Evolutionary conservation across 2,113 vertebrate species (phyloP).

Genomic region (Cephalopholis sonnerati): DNA sequence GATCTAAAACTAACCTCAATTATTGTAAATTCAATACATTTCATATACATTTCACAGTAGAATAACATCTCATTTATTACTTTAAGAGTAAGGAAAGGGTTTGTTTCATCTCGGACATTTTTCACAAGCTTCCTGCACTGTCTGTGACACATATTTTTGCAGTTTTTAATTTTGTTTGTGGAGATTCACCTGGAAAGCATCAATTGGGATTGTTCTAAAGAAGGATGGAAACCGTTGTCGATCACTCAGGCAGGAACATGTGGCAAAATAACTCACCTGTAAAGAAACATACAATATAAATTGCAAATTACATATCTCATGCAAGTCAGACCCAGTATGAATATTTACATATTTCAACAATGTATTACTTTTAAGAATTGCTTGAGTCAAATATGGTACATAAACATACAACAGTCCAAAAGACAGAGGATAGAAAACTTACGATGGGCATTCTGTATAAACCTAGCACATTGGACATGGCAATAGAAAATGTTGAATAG

Average conservation of each 20-base stretch:
- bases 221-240: constrained; percentile 2
- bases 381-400: not conserved
- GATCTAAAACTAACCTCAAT: not conserved
- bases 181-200: constrained; percentile 5
- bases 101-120: not conserved
- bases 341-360: not conserved
- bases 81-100: not conserved
- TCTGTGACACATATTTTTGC: not conserved
- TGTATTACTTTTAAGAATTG: not conserved
- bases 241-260: constrained; percentile 16
- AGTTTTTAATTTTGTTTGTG: not conserved
- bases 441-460: constrained; percentile 13
- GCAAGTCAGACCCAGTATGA: not conserved
- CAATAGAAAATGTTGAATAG: constrained; percentile 5
- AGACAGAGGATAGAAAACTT: not conserved
- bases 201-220: constrained; percentile 18
- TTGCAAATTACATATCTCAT: not conserved
- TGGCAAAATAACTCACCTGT: constrained; percentile 13
- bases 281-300: not conserved
- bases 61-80: not conserved
- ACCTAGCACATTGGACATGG: constrained; percentile 3
- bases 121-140: not conserved
- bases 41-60: not conserved
- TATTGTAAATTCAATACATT: too few relatives aligned
- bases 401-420: not conserved